Conservation (phyloP, 2,113 vertebrate genomes). For the Neofelis nebulosa region DNA sequence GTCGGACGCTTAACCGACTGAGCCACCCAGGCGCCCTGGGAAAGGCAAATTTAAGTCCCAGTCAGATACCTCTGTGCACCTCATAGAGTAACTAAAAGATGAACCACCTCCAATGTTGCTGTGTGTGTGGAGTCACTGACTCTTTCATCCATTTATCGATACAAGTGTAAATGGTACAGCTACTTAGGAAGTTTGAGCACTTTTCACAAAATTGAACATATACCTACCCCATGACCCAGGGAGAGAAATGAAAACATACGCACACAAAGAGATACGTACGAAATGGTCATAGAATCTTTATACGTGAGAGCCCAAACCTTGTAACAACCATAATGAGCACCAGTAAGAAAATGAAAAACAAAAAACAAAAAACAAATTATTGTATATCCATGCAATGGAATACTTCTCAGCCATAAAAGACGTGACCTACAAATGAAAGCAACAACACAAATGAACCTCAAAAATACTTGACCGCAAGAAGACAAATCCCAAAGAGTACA, state of each 20-base stretch:
- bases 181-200: background rate
- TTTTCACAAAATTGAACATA: background rate
- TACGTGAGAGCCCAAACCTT: background rate
- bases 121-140: background rate
- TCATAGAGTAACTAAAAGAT: background rate
- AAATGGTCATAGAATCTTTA: background rate
- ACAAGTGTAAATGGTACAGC: background rate
- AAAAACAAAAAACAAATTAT: background rate
- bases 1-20: no score
- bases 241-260: background rate
- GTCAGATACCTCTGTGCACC: background rate
- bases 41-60: background rate
- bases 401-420: background rate
- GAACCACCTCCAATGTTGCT: background rate
- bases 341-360: background rate
- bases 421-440: background rate
- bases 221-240: background rate
- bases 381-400: background rate
- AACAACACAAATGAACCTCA: background rate
- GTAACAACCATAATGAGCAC: background rate
- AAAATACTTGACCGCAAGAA: background rate
- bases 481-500: background rate
- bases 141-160: background rate
- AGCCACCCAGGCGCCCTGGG: no score
- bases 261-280: background rate